A percentile compares a stretch with the other conserved stretches of the same genome.
phyloP scores from a whole-genome alignment of 2,113 vertebrate species.

The Crotalus horridus region DNA sequence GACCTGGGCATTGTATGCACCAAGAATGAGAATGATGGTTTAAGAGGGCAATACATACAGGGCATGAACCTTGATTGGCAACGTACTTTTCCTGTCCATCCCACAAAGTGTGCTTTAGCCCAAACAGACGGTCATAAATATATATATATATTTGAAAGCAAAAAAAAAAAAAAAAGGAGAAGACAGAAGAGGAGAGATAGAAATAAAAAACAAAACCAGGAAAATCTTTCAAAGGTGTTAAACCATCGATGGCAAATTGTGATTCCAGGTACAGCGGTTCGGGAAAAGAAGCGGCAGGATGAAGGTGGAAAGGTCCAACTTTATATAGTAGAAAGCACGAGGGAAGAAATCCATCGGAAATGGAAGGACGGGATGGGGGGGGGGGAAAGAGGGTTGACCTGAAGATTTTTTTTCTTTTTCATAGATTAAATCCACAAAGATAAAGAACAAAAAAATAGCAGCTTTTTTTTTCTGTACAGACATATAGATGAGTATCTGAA shows the following conservation, averaged over 20 bases:
- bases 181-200: background rate
- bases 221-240: constrained; percentile 80
- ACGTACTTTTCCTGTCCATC: background rate
- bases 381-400: constrained; percentile 83
- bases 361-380: constrained; percentile 49
- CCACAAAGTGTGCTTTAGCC: constrained; percentile 58
- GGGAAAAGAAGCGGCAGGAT: constrained; percentile 50
- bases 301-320: constrained; percentile 60
- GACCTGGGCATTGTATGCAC: constrained; percentile 53
- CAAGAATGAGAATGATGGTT: constrained; percentile 22
- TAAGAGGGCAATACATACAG: constrained; percentile 25
- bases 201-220: constrained; percentile 42
- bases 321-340: constrained; percentile 80
- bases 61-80: constrained; percentile 2
- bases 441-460: constrained; percentile 92
- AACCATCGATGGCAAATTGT: constrained; percentile 79
- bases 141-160: constrained; percentile 25
- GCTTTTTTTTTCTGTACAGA: constrained; percentile 96
- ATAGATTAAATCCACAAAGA: constrained; percentile 90
- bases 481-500: constrained; percentile 96
- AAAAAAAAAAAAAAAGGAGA: constrained; percentile 14
- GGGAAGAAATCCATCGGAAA: constrained; percentile 77
- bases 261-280: constrained; percentile 69
- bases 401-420: constrained; percentile 75
- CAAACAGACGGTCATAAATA: constrained; percentile 62